These are phyloP conservation scores for Crotophaga sulcirostris DNA, from an alignment of 2,113 vertebrate species.

Conservation along the genomic window DNA sequence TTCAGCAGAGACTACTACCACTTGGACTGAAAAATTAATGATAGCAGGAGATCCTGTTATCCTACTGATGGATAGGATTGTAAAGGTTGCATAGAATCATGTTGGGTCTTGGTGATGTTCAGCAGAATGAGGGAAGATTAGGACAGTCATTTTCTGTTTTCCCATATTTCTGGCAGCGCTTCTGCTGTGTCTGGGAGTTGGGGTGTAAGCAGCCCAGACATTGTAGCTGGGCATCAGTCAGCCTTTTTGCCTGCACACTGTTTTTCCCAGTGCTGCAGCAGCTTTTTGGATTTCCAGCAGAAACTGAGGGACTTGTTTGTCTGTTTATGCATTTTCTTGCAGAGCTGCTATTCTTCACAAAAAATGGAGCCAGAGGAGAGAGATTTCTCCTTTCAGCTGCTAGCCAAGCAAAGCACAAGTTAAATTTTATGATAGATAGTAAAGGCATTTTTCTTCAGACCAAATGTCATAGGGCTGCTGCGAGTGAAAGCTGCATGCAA, in stretches of 20 bases:
- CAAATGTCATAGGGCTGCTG: background rate
- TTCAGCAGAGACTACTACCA: background rate
- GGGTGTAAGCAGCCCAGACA: background rate
- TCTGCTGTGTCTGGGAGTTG: background rate
- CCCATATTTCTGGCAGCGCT: background rate
- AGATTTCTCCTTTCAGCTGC: background rate
- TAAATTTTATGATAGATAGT: constrained; percentile 12
- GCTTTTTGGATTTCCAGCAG: background rate
- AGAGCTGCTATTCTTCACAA: background rate
- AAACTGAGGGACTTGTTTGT: background rate
- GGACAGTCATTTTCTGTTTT: background rate
- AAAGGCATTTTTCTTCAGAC: background rate
- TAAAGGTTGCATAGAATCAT: background rate
- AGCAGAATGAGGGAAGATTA: background rate
- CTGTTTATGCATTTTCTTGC: background rate
- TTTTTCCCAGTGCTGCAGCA: background rate
- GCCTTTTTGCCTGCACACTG: background rate
- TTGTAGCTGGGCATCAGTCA: background rate
- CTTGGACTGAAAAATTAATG: constrained; percentile 15
- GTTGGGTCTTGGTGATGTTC: background rate
- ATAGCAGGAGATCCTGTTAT: background rate
- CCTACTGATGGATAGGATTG: background rate
- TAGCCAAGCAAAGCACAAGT: background rate
- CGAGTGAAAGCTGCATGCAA: background rate
- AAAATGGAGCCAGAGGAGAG: background rate